Evolutionary conservation across 2,797 vertebrate genomes (phyloP).

Genomic region (Apogon hyalosoma): DNA sequence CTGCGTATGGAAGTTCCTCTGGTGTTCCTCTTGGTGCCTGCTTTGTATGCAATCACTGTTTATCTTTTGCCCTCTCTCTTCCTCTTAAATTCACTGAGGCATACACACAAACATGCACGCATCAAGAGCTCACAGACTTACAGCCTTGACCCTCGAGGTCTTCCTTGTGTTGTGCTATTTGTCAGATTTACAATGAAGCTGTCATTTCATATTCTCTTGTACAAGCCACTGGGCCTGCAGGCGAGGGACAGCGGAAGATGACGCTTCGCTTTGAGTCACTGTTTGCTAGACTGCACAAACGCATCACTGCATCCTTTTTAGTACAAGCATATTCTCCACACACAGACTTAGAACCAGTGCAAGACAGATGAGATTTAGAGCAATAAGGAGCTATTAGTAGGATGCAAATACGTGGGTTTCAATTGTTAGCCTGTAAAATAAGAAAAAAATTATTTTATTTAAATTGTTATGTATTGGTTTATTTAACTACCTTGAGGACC

Average conservation of each 20-base stretch:
- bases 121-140: constrained; percentile 22
- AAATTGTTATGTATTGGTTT: too few relatives aligned
- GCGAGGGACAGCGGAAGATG: constrained; percentile 14
- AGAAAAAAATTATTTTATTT: too few relatives aligned
- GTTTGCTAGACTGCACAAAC: constrained; percentile 51
- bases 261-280: constrained; percentile 36
- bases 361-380: neutral
- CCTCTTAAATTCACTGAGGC: constrained; percentile 4
- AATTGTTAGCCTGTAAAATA: neutral
- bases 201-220: constrained; percentile 47
- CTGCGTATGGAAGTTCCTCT: too few relatives aligned
- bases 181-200: constrained; percentile 47
- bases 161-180: constrained; percentile 28
- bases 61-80: neutral
- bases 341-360: constrained; percentile 3
- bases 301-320: constrained; percentile 7
- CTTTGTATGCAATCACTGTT: constrained; percentile 1
- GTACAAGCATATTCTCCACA: neutral
- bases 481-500: too few relatives aligned
- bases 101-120: neutral
- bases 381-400: neutral
- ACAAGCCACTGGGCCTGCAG: constrained; percentile 32
- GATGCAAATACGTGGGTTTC: neutral
- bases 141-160: constrained; percentile 37
- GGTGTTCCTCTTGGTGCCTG: neutral